Base-by-base conservation (phyloP, 2,113 vertebrate species). In the Microcebus lehilahytsara region DNA sequence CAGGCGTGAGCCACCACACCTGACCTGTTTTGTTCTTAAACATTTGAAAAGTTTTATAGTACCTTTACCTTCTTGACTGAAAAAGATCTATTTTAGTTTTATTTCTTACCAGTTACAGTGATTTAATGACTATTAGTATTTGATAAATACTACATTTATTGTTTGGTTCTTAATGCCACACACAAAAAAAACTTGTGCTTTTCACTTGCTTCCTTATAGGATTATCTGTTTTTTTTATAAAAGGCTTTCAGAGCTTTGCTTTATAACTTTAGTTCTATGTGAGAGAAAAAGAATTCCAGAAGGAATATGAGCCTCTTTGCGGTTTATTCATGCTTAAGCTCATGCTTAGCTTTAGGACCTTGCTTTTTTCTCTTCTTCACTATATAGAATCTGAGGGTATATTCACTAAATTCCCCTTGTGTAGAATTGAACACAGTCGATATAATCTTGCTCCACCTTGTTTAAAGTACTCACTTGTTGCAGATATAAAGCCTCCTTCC, bases 231-330 rank as follows among this genome's bases (percentile, higher is more conserved):
- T 56, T 56, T 56, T 9, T 96, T 53, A 49, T 89, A 83, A 95
- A 97, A 96, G 56, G 13, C 16, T 89, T 96, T 95, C 25, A 92
- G 69, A 86, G 53, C 32, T 91, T 96, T 83, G 37, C 42, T 86
- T 75, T 95, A 14, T 85, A 60, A 83, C 51, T 89, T 91, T 95
- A 86, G 37, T 78, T 96, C 5, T 85, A 72, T 95, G 71, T 83
- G 20, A 95, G 71, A 95, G 71, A 83, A 91, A 91, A 89, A 83
- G 37, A 90, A 92, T 86, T 19, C 22, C 37, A 90, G 42, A 90
- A 94, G 53, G 72, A 75, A 86, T 92, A 46, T 3, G 69, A 89
- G 49, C 49, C 25, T 94, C 42, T 83, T 72, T 79, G 37, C 4
- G 56, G 62, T 91, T 86, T 95, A 62, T 86, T 86, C 46, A 34